These are phyloP conservation scores for Diadumene lineata DNA, from an alignment of 92 coral and sea anemone species.

Conservation along the genomic window DNA sequence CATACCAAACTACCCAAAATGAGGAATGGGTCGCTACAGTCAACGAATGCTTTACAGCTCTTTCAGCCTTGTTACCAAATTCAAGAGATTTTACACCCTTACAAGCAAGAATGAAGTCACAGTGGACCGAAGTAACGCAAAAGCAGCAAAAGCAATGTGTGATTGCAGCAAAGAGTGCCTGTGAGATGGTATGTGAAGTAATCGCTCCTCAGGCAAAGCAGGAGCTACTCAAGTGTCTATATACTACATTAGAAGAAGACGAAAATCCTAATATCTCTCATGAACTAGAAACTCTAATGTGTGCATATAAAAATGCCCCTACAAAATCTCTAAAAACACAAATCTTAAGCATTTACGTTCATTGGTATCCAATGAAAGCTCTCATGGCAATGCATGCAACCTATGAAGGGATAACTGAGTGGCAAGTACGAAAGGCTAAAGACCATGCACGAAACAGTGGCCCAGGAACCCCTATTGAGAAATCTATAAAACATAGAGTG, in stretches of 20 bases:
- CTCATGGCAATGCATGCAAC: constrained; percentile 47
- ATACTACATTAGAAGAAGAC: constrained; percentile 8
- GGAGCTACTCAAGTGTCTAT: constrained; percentile 50
- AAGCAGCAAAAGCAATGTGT: constrained; percentile 22
- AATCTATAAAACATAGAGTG: constrained; percentile 34
- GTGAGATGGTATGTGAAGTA: constrained; percentile 57
- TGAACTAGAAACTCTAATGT: constrained; percentile 48
- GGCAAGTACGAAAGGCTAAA: constrained; percentile 58
- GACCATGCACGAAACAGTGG: constrained; percentile 39
- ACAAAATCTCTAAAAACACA: constrained; percentile 55
- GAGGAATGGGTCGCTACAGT: constrained; percentile 20
- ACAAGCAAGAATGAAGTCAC: constrained; percentile 21
- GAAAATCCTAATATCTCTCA: constrained; percentile 13
- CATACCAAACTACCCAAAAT: constrained; percentile 13
- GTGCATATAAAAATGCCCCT: constrained; percentile 61
- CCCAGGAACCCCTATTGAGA: constrained; percentile 42
- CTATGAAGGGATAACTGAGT: constrained; percentile 37
- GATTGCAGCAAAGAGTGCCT: constrained; percentile 52
- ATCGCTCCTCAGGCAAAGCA: constrained; percentile 65
- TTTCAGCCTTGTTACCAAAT: constrained; percentile 21
- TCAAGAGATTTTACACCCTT: constrained; percentile 22
- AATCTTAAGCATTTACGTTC: constrained; percentile 64
- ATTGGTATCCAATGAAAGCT: constrained; percentile 30
- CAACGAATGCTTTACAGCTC: constrained; percentile 28
- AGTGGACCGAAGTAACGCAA: neutral